These are phyloP conservation scores for Crenichthys baileyi DNA, from an alignment of 2,797 vertebrate species.

Conservation along the genomic window DNA sequence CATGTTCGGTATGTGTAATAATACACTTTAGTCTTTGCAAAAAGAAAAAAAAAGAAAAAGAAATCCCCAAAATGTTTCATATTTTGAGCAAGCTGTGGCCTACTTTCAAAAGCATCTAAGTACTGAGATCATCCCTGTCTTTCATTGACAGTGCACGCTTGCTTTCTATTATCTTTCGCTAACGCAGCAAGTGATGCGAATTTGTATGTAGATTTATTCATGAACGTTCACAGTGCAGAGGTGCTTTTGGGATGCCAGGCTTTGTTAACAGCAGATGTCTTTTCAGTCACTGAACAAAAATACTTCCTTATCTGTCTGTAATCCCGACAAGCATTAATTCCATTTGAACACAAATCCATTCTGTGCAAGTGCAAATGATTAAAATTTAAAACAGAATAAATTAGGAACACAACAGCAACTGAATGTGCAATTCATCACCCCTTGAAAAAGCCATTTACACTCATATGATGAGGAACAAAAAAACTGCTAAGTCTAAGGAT, in stretches of 20 bases:
- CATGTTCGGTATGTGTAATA: conserved; percentile 63
- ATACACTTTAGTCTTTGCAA: conserved; percentile 70
- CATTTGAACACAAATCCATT: conserved; percentile 72
- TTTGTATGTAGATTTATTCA: conserved; percentile 6
- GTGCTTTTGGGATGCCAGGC: conserved; percentile 55
- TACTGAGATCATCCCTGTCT: conserved; percentile 31
- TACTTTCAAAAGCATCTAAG: conserved; percentile 58
- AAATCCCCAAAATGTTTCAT: conserved; percentile 61
- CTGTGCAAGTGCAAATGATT: conserved; percentile 80
- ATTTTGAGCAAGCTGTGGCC: conserved; percentile 48
- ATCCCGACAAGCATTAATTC: conserved; percentile 70
- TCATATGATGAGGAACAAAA: conserved; percentile 69
- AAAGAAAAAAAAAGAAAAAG: conserved; percentile 53
- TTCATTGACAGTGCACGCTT: conserved; percentile 6
- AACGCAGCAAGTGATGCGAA: not conserved
- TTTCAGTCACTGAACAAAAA: conserved; percentile 65
- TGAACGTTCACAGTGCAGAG: conserved; percentile 31
- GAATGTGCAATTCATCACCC: conserved; percentile 70
- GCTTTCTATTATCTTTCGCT: not conserved
- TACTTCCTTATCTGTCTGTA: conserved; percentile 63
- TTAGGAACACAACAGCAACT: conserved; percentile 68
- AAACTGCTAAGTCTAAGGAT: conserved; percentile 71
- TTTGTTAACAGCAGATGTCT: conserved; percentile 59
- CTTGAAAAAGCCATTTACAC: conserved; percentile 66
- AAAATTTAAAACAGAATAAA: conserved; percentile 72